phyloP scores from a whole-genome alignment of 2,888 invertebrate species.

The Drosophila mettleri region DNA sequence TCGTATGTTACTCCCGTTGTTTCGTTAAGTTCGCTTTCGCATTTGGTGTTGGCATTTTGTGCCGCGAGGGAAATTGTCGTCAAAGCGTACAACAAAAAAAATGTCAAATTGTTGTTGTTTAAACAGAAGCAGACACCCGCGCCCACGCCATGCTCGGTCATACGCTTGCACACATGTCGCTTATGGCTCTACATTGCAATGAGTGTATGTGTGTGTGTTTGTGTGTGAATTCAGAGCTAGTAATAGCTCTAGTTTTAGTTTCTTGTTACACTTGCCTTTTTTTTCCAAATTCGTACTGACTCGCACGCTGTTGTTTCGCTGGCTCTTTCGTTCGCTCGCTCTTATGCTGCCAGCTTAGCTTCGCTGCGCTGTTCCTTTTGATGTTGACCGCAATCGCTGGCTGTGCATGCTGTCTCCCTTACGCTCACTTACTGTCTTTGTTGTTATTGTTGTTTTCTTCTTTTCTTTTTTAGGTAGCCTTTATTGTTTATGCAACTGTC shows the following conservation, averaged over 20 bases:
- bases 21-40: slow-evolving; percentile 63
- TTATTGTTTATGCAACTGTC: slow-evolving; percentile 79
- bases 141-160: slow-evolving; percentile 9
- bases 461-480: slow-evolving; percentile 33
- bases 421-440: slow-evolving; percentile 7
- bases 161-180: slow-evolving; percentile 37
- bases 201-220: slow-evolving; percentile 5
- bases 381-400: slow-evolving; percentile 72
- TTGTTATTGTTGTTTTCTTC: background rate
- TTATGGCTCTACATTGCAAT: slow-evolving; percentile 41
- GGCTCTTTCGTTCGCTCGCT: background rate
- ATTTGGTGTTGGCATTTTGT: slow-evolving; percentile 61
- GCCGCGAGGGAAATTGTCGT: slow-evolving; percentile 78
- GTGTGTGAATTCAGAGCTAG: slow-evolving; percentile 39
- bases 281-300: background rate
- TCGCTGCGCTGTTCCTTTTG: slow-evolving; percentile 55
- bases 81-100: slow-evolving; percentile 69
- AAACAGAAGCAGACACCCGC: slow-evolving; percentile 35
- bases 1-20: slow-evolving; percentile 40
- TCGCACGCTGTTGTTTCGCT: background rate
- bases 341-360: slow-evolving; percentile 14
- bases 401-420: slow-evolving; percentile 30
- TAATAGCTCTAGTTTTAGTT: slow-evolving; percentile 66
- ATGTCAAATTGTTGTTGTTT: slow-evolving; percentile 77
- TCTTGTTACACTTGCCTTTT: slow-evolving; percentile 38